Conservation (phyloP, 1,140 invertebrate genomes). For the Elysia chlorotica region DNA sequence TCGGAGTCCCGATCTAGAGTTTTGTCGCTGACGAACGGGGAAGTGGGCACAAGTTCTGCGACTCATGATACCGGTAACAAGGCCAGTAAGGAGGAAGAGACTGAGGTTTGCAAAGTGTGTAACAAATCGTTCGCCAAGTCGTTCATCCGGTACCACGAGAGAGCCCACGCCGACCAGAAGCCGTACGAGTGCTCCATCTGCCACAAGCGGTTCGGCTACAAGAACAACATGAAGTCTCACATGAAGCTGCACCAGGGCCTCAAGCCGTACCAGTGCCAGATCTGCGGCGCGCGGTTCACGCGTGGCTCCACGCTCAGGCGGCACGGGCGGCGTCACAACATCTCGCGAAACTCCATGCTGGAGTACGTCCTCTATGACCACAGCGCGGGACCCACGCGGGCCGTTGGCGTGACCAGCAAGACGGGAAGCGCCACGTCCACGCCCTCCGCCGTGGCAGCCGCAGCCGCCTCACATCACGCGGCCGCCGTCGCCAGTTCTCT, state of each 20-base stretch:
- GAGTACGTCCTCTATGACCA: conserved; percentile 44
- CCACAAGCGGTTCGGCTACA: conserved; percentile 68
- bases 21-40: too few relatives aligned
- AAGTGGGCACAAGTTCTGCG: too few relatives aligned
- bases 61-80: not conserved
- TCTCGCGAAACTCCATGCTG: conserved; percentile 45
- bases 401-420: not conserved
- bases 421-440: not conserved
- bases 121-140: conserved; percentile 48
- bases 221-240: conserved; percentile 67
- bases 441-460: not conserved
- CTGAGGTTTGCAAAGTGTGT: conserved; percentile 50
- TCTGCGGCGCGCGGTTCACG: conserved; percentile 63
- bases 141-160: conserved; percentile 57
- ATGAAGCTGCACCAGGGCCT: conserved; percentile 65
- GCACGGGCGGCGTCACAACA: conserved; percentile 53
- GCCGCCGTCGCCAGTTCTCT: conserved; percentile 1
- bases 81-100: conserved; percentile 25
- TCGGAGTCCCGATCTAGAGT: too few relatives aligned
- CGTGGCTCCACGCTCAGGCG: conserved; percentile 48
- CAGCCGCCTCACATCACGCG: not conserved
- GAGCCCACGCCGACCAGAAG: conserved; percentile 65
- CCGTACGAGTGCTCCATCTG: conserved; percentile 69
- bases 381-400: not conserved
- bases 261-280: conserved; percentile 66